Evolutionary conservation across 2,113 vertebrate genomes (phyloP).

Genomic region (Zeus faber): DNA sequence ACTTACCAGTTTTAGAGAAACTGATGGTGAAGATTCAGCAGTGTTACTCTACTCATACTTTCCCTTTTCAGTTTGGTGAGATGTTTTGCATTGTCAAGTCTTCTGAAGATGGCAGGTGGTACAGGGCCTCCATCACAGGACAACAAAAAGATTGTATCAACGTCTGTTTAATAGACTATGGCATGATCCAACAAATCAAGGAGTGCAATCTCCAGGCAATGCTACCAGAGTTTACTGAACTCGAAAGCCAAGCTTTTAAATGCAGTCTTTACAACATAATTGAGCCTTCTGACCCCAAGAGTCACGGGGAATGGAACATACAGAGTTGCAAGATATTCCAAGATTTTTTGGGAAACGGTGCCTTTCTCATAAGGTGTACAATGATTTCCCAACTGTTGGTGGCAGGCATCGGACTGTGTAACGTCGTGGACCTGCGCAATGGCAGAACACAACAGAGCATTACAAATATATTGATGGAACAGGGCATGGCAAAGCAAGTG

Average conservation of each 20-base stretch:
- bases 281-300: conserved; percentile 49
- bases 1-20: conserved; percentile 64
- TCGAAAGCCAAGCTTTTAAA: conserved; percentile 83
- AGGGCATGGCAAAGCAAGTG: conserved; percentile 41
- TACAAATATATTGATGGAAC: conserved; percentile 63
- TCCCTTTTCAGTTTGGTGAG: conserved; percentile 67
- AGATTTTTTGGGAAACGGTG: conserved; percentile 58
- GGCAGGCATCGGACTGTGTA: conserved; percentile 61
- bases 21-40: conserved; percentile 81
- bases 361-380: conserved; percentile 68
- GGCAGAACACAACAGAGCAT: conserved; percentile 49
- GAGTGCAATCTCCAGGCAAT: conserved; percentile 74
- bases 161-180: conserved; percentile 83
- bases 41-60: conserved; percentile 71
- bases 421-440: conserved; percentile 80
- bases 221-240: conserved; percentile 68
- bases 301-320: conserved; percentile 55
- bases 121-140: conserved; percentile 74
- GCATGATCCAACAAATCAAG: conserved; percentile 67
- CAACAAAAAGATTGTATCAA: conserved; percentile 37
- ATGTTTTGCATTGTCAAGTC: conserved; percentile 78
- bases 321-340: conserved; percentile 58
- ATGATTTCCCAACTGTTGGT: conserved; percentile 69
- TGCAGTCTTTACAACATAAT: conserved; percentile 76
- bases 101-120: conserved; percentile 77